These are phyloP conservation scores for Campodea augens DNA, from an alignment of 1,140 invertebrate genomes.

Conservation along the genomic window DNA sequence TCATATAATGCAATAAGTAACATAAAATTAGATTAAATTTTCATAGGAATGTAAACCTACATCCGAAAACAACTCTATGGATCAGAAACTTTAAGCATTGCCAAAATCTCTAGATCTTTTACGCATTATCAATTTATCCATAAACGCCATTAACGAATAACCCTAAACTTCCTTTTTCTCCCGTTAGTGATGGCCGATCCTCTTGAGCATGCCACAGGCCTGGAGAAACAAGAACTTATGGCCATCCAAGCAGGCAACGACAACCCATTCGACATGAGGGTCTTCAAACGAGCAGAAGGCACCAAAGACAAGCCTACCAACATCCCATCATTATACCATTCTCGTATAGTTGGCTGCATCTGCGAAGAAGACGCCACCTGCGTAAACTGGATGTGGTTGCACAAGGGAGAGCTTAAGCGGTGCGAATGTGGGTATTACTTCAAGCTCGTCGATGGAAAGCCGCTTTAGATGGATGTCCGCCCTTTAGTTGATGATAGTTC, in stretches of 20 bases:
- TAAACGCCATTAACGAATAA: too few species aligned
- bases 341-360: constrained; percentile 82
- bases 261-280: constrained; percentile 76
- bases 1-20: too few species aligned
- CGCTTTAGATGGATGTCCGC: constrained; percentile 15
- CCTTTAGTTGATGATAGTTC: background rate
- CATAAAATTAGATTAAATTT: too few species aligned
- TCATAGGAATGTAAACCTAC: too few species aligned
- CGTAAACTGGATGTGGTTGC: constrained; percentile 87
- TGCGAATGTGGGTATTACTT: constrained; percentile 96
- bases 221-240: constrained; percentile 74
- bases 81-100: too few species aligned
- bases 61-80: too few species aligned
- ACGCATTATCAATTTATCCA: too few species aligned
- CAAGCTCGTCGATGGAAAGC: constrained; percentile 50
- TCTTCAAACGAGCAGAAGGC: constrained; percentile 53
- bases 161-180: too few species aligned
- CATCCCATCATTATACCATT: constrained; percentile 72
- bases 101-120: too few species aligned
- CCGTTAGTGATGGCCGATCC: constrained; percentile 54
- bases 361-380: constrained; percentile 81
- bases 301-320: constrained; percentile 72
- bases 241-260: constrained; percentile 68
- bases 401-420: constrained; percentile 66
- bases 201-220: constrained; percentile 77